Conservation (phyloP, 2,113 vertebrate genomes). For the Psammodynastes pulverulentus region DNA sequence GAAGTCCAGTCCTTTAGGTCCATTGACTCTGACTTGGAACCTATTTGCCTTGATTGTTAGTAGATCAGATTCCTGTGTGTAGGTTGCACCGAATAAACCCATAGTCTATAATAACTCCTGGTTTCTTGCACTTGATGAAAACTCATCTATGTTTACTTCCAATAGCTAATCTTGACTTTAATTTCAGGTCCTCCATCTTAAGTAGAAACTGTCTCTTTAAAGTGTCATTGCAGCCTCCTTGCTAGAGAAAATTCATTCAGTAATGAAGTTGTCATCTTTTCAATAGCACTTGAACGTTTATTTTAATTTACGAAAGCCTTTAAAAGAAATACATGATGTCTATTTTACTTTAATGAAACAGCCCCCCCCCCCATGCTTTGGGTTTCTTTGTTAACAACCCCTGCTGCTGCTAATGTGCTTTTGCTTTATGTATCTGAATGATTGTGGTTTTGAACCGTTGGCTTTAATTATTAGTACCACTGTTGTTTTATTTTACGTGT, state of each 20-base stretch:
- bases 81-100: not conserved
- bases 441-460: not conserved
- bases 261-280: not conserved
- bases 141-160: not conserved
- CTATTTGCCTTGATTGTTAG: not conserved
- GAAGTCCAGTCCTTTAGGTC: not conserved
- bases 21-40: not conserved
- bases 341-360: not conserved
- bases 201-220: not conserved
- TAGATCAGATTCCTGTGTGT: not conserved
- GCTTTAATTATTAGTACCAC: not conserved
- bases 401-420: not conserved
- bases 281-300: not conserved
- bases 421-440: not conserved
- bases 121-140: not conserved
- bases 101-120: not conserved
- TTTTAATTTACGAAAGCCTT: not conserved
- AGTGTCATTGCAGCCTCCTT: not conserved
- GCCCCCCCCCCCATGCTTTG: not conserved
- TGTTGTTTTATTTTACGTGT: not conserved
- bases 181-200: not conserved
- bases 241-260: not conserved
- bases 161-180: not conserved
- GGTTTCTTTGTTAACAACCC: not conserved
- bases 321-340: not conserved